Base-by-base conservation (phyloP, 2,113 vertebrate species). In the Embiotoca jacksoni region DNA sequence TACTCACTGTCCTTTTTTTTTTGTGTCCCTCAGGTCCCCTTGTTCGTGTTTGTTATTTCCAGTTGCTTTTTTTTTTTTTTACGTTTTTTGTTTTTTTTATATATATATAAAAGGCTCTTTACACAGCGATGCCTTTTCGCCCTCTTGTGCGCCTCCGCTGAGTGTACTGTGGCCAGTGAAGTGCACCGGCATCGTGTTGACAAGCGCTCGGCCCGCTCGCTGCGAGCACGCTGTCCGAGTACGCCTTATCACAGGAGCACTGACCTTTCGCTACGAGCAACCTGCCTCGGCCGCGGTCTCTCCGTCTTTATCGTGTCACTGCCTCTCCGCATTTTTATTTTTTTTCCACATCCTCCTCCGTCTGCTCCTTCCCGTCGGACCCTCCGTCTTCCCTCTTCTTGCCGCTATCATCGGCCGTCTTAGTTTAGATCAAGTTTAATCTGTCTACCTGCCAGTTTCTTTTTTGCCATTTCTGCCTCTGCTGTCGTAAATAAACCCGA, bases 261-360 rank as follows among this genome's bases (percentile, higher is more conserved):
- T 92, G 89, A 92, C 91, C 90, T 91, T 90, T 91, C n/a, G 72
- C 69, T 64, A 64, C 60, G 35, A 59, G 23, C 36, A 32, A 73
- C 71, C 85, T 66, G 74, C 36, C 74, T 66, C 52, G 2, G 61
- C 37, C 23, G 70, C 62, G 46, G 70, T 70, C 66, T 70, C 66
- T 63, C 75, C 41, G 35, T 59, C 85, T 82, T 64, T 74, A 55
- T 52, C 63, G 1, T 83, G 73, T 75, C 78, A 3, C 69, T 35
- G 63, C 57, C 81, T 47, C 37, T 31, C 60, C 36, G n/a, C 59
- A 65, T 85, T 35, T 44, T 53, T 72, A 41, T 33, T 54, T 68
- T 41, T 65, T 47, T 0, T 68, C 77, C 72, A 68, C 72, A 81
- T 83, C 71, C 47, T 78, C 46, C n/a, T 68, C 77, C 72, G 65